Base-by-base conservation (phyloP, 2,797 vertebrate genomes). In the Chromobotia macracanthus region DNA sequence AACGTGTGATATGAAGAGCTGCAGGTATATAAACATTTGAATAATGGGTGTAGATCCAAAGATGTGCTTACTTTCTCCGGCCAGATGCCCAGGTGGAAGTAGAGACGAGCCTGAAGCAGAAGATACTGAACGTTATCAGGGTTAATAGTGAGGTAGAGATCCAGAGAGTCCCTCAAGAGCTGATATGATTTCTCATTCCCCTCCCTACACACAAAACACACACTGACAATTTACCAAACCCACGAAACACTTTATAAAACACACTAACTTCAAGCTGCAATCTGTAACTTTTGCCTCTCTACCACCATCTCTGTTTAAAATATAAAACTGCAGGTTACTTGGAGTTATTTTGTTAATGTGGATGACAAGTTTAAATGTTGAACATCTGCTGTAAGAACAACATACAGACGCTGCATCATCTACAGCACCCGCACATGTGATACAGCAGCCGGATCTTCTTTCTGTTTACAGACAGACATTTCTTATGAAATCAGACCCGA, bases 21-120 rank as follows among this genome's bases (percentile, higher is more conserved):
- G 23, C 23, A 3, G 12, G 11, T 31, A 31, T 31, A 6, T 31
- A 18, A 60, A 28, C 23, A 4, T 25, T 21, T 23, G n/a, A 50
- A 56, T 56, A 12, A 12, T 56, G 23, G 0, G 55, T 56, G 53
- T 55, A 19, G 25, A 6, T 23, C 1, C 3, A 48, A 18, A 38
- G 61, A 5, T 63, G 23, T 55, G 0, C 84, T 89, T 90, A 99
- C 98, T 96, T 99, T 99, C 92, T 99, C 98, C 81, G 97, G 97
- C 97, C 97, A 98, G 91, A 99, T 98, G 82, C 98, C 97, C 88
- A 99, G 90, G 87, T 98, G 97, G 92, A 99, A 99, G 91, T 99
- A 99, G 13, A 99, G 92, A 53, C 98, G 93, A 41, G 97, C 98
- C 85, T 99, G 97, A 79, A 99, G 94, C 87, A 99, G 95, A 76